phyloP scores from a whole-genome alignment of 2,888 invertebrate genomes.

The Gari tellinella region DNA sequence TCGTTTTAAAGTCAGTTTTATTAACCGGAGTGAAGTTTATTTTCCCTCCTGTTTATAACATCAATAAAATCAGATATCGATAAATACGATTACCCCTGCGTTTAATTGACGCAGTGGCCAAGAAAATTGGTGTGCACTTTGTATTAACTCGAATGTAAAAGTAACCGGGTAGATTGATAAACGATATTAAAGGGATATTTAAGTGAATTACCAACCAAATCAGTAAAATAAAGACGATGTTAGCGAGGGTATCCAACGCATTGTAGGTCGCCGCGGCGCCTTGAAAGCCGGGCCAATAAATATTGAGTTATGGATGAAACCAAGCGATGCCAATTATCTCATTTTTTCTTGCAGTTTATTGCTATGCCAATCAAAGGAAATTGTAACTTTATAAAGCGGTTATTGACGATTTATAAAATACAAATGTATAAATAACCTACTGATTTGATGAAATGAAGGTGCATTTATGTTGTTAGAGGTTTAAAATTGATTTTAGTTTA shows the following conservation, averaged over 20 bases:
- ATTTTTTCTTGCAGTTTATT: conserved; percentile 18
- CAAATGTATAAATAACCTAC: no score
- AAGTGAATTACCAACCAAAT: conserved; percentile 28
- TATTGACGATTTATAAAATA: no score
- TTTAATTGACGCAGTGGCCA: conserved; percentile 36
- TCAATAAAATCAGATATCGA: conserved; percentile 24
- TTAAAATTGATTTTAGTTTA: no score
- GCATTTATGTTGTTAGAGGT: no score
- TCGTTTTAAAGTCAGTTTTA: no score
- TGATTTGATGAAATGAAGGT: no score
- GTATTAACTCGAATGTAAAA: conserved; percentile 16
- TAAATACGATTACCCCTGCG: conserved; percentile 7
- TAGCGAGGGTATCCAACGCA: conserved; percentile 14
- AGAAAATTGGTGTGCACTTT: conserved; percentile 52
- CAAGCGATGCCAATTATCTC: no score
- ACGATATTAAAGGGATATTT: conserved; percentile 52
- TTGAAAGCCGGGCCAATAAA: conserved; percentile 12
- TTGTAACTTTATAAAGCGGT: no score
- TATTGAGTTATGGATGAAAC: conserved; percentile 26
- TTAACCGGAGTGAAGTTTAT: no score
- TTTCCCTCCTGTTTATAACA: background rate
- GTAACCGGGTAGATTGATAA: conserved; percentile 38
- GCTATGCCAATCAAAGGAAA: conserved; percentile 19
- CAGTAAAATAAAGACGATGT: conserved; percentile 23
- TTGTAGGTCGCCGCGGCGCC: conserved; percentile 24